Evolutionary conservation across 2,797 vertebrate species (phyloP).

Genomic region (Oryzias sinensis): DNA sequence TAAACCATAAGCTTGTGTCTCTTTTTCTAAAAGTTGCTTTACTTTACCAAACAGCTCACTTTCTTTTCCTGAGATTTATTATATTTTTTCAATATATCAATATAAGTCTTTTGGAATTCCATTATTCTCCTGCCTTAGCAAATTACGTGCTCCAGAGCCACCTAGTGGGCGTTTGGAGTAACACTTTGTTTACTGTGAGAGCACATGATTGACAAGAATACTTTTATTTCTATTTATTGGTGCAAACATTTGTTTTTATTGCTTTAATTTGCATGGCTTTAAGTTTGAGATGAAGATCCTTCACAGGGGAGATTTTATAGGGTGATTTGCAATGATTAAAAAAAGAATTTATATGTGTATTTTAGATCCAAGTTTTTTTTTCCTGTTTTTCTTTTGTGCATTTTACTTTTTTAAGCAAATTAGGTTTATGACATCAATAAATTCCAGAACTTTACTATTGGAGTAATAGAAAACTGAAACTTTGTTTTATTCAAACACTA

Average conservation of each 20-base stretch:
- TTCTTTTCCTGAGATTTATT: conserved; percentile 13
- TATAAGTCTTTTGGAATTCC: conserved; percentile 13
- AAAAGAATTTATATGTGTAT: conserved; percentile 26
- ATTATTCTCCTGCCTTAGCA: conserved; percentile 10
- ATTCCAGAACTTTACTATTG: conserved; percentile 30
- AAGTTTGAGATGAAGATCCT: conserved; percentile 60
- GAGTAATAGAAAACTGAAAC: conserved; percentile 27
- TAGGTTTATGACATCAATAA: conserved; percentile 29
- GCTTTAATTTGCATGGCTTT: conserved; percentile 63
- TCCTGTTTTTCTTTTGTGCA: conserved; percentile 47
- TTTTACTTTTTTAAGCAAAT: conserved; percentile 46
- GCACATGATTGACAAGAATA: conserved; percentile 41
- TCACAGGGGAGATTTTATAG: conserved; percentile 52
- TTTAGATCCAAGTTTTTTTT: conserved; percentile 36
- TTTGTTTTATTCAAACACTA: conserved; percentile 60
- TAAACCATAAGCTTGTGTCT: too few species aligned
- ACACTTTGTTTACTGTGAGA: conserved; percentile 32
- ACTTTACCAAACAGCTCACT: neutral
- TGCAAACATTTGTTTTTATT: conserved; percentile 38
- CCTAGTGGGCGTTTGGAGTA: conserved; percentile 70
- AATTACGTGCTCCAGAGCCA: conserved; percentile 56
- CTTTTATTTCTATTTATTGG: conserved; percentile 61
- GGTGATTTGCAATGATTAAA: conserved; percentile 52
- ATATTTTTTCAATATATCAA: conserved; percentile 12
- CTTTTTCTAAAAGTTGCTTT: neutral